These are phyloP conservation scores for Platalea minor DNA, from an alignment of 2,797 vertebrate species.

Conservation along the genomic window DNA sequence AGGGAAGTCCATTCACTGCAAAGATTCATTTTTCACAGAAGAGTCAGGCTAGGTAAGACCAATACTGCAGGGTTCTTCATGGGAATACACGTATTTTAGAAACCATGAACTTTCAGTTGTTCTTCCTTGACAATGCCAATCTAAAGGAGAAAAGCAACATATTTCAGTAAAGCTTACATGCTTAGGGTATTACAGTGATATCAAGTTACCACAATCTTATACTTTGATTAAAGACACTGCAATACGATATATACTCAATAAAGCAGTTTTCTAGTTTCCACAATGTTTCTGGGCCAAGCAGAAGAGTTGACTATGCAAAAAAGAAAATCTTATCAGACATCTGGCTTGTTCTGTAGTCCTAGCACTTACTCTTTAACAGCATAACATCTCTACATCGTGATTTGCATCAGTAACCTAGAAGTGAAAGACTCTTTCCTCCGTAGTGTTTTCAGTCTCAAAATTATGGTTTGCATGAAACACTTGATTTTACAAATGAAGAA, in stretches of 20 bases:
- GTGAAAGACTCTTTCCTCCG: not conserved
- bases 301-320: not conserved
- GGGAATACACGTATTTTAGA: constrained; percentile 67
- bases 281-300: not conserved
- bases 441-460: not conserved
- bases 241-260: not conserved
- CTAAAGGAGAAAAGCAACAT: constrained; percentile 65
- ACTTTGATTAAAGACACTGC: not conserved
- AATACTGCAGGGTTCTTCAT: constrained; percentile 65
- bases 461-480: not conserved
- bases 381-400: not conserved
- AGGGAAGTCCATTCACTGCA: constrained; percentile 77
- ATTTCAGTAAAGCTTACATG: constrained; percentile 1
- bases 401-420: not conserved
- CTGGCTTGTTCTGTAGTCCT: not conserved
- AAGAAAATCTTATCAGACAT: not conserved
- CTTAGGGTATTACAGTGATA: not conserved
- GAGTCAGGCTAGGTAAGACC: constrained; percentile 54
- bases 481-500: not conserved
- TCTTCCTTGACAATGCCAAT: constrained; percentile 86
- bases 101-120: constrained; percentile 85
- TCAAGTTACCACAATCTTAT: not conserved
- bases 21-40: constrained; percentile 75
- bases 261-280: not conserved
- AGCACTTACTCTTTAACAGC: not conserved